phyloP scores from a whole-genome alignment of 1,140 invertebrate species.

The Orussus abietinus region DNA sequence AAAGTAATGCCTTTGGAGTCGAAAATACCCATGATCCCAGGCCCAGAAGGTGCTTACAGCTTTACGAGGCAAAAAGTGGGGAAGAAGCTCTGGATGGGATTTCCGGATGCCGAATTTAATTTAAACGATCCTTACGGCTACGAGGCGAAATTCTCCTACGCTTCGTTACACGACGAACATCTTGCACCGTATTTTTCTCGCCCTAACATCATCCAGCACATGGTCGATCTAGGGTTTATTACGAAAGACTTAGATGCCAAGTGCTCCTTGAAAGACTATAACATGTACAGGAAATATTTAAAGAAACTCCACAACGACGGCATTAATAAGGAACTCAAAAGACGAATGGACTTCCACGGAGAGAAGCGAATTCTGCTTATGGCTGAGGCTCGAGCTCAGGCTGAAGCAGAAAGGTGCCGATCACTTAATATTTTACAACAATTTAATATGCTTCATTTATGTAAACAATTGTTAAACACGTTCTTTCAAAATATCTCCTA shows the following conservation, averaged over 20 bases:
- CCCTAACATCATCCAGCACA: slow-evolving; percentile 23
- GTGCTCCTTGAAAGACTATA: slow-evolving; percentile 43
- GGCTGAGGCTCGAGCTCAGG: slow-evolving; percentile 26
- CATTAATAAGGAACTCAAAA: slow-evolving; percentile 26
- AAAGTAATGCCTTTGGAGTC: slow-evolving; percentile 36
- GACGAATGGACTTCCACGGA: not conserved
- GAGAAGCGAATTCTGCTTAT: slow-evolving; percentile 25
- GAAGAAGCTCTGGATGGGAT: slow-evolving; percentile 21
- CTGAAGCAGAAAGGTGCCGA: slow-evolving; percentile 29
- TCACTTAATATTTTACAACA: slow-evolving; percentile 4
- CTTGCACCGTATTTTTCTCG: slow-evolving; percentile 32
- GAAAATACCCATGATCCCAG: slow-evolving; percentile 42
- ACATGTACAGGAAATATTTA: slow-evolving; percentile 42
- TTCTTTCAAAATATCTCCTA: too few species aligned
- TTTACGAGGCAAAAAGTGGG: slow-evolving; percentile 43
- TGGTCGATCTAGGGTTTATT: slow-evolving; percentile 38
- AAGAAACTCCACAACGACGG: slow-evolving; percentile 32
- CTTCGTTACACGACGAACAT: slow-evolving; percentile 46
- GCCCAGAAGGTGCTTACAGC: slow-evolving; percentile 29
- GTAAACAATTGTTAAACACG: not conserved
- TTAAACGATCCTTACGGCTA: slow-evolving; percentile 38
- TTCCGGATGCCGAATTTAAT: slow-evolving; percentile 28
- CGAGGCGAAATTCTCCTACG: slow-evolving; percentile 34
- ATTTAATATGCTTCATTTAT: slow-evolving; percentile 2
- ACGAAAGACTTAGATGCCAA: slow-evolving; percentile 35